Percentiles rank a stretch among this genome's conserved stretches.
phyloP scores from a whole-genome alignment of 2,113 vertebrate genomes.

The Siphamia tubifer region DNA sequence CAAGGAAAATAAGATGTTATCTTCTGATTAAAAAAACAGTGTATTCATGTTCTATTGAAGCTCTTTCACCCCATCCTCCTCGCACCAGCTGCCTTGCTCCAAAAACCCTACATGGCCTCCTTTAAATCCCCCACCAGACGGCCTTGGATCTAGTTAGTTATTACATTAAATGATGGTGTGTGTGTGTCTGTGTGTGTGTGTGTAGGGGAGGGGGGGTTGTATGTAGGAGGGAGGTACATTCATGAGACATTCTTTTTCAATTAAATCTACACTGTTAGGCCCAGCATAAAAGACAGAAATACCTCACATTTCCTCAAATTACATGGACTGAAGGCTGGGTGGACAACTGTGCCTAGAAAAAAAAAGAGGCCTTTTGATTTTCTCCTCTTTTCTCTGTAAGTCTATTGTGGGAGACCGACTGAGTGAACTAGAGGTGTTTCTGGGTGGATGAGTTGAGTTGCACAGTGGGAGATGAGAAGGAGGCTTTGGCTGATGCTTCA shows the following conservation, averaged over 20 bases:
- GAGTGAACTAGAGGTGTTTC: slow-evolving; percentile 52
- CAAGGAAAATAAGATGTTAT: slow-evolving; percentile 2
- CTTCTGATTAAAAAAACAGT: neutral
- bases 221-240: slow-evolving; percentile 4
- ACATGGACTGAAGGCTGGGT: slow-evolving; percentile 44
- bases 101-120: slow-evolving; percentile 20
- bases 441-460: slow-evolving; percentile 49
- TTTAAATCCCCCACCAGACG: slow-evolving; percentile 29
- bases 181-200: slow-evolving; percentile 27
- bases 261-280: slow-evolving; percentile 56
- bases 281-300: slow-evolving; percentile 56
- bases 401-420: slow-evolving; percentile 36
- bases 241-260: slow-evolving; percentile 67
- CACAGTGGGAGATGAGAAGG: slow-evolving; percentile 46
- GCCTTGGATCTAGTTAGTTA: slow-evolving; percentile 52
- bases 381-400: slow-evolving; percentile 26
- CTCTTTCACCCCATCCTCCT: slow-evolving; percentile 15
- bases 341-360: slow-evolving; percentile 22
- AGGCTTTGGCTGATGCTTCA: slow-evolving; percentile 39
- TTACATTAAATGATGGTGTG: slow-evolving; percentile 54
- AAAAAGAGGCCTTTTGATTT: slow-evolving; percentile 37
- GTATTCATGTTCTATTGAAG: neutral
- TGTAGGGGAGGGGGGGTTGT: neutral
- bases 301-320: slow-evolving; percentile 64
- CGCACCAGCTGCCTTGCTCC: slow-evolving; percentile 9